A percentile compares a stretch with the other conserved stretches of the same genome.
These are phyloP conservation scores for Ceratina calcarata DNA, from an alignment of 1,140 invertebrate species.

Conservation along the genomic window DNA sequence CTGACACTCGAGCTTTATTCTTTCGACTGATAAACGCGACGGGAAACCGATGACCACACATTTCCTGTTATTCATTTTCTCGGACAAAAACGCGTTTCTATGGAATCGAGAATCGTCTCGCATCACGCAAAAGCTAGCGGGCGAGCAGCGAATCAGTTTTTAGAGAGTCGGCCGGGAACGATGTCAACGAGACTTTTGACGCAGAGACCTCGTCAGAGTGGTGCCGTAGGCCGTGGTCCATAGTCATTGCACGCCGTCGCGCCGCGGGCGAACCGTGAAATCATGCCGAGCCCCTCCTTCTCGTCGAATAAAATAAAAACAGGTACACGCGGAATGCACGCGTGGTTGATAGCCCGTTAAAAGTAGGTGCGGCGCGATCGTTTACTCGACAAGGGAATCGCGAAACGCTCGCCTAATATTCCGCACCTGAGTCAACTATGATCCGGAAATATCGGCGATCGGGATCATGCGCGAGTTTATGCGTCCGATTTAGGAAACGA, in stretches of 20 bases:
- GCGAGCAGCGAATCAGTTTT: no score
- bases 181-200: slow-evolving; percentile 37
- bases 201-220: not conserved
- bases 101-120: not conserved
- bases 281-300: no score
- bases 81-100: not conserved
- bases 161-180: not conserved
- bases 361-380: not conserved
- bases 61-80: not conserved
- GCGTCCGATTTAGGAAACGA: not conserved
- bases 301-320: slow-evolving; percentile 49
- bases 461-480: not conserved
- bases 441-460: not conserved
- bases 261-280: no score
- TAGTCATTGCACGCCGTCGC: not conserved
- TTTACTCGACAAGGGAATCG: not conserved
- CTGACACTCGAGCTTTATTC: not conserved
- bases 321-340: not conserved
- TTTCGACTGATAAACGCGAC: not conserved
- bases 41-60: not conserved
- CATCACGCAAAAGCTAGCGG: not conserved
- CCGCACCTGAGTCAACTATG: not conserved
- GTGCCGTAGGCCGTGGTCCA: slow-evolving; percentile 37
- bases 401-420: not conserved
- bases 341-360: no score